Percentiles rank a stretch among this genome's conserved stretches.
These are phyloP conservation scores for Sinocyclocheilus grahami DNA, from an alignment of 2,113 vertebrate genomes.

Conservation along the genomic window DNA sequence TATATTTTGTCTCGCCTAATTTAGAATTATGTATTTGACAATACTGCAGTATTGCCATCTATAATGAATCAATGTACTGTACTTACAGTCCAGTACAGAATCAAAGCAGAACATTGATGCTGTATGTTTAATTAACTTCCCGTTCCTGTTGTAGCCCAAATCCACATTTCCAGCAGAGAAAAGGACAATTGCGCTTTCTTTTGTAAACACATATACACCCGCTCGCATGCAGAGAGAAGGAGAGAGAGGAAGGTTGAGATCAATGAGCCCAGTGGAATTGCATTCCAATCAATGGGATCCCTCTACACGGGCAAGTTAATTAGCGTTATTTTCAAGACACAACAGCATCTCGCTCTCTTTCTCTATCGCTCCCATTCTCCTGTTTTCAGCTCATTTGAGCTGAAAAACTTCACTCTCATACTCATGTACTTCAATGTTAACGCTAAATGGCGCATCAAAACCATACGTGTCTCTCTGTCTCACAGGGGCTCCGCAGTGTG, in stretches of 20 bases:
- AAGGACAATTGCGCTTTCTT: constrained; percentile 70
- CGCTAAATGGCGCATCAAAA: not conserved
- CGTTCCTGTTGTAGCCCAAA: constrained; percentile 15
- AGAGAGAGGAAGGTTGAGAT: constrained; percentile 65
- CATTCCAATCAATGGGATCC: constrained; percentile 63
- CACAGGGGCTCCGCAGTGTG: constrained; percentile 80
- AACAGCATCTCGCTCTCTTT: constrained; percentile 27
- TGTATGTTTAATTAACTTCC: constrained; percentile 35
- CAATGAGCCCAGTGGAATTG: constrained; percentile 62
- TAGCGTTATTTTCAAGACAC: constrained; percentile 54
- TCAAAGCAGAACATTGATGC: constrained; percentile 27
- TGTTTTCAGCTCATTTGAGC: not conserved
- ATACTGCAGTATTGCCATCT: not conserved
- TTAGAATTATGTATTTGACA: not conserved
- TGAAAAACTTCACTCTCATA: not conserved
- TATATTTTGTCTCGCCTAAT: not conserved
- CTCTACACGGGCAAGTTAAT: constrained; percentile 57
- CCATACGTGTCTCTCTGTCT: constrained; percentile 29
- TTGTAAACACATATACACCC: constrained; percentile 80
- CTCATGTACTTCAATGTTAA: not conserved
- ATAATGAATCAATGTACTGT: not conserved
- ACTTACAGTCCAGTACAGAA: not conserved
- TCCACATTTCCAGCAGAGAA: constrained; percentile 43
- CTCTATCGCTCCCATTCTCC: constrained; percentile 10
- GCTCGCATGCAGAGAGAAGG: constrained; percentile 65